These are phyloP conservation scores for Sphaerophoria taeniata DNA, from an alignment of 2,888 invertebrate species.

Conservation along the genomic window DNA sequence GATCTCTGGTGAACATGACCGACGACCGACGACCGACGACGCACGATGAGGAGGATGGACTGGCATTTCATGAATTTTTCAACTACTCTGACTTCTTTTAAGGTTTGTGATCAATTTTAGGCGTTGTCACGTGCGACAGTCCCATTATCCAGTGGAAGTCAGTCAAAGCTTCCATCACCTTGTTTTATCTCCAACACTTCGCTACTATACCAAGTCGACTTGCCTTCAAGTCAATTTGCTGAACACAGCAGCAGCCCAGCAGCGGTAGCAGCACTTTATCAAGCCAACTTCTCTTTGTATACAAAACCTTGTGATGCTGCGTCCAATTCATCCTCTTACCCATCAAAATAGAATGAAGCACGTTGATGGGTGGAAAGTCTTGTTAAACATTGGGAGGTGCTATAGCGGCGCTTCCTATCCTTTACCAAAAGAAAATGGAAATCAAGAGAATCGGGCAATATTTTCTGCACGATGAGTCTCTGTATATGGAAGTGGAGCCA, in stretches of 20 bases:
- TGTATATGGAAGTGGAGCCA: slow-evolving; percentile 24
- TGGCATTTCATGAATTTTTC: slow-evolving; percentile 68
- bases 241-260: neutral
- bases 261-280: slow-evolving; percentile 59
- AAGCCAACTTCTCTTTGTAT: slow-evolving; percentile 57
- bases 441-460: slow-evolving; percentile 54
- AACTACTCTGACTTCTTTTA: slow-evolving; percentile 28
- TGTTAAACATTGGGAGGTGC: slow-evolving; percentile 48
- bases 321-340: slow-evolving; percentile 41
- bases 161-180: slow-evolving; percentile 62
- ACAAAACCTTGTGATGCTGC: slow-evolving; percentile 6
- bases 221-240: slow-evolving; percentile 4
- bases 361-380: slow-evolving; percentile 46
- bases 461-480: slow-evolving; percentile 43
- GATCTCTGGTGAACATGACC: neutral
- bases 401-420: neutral
- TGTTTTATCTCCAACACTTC: slow-evolving; percentile 18
- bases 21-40: neutral
- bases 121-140: slow-evolving; percentile 72
- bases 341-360: slow-evolving; percentile 14
- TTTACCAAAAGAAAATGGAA: slow-evolving; percentile 39
- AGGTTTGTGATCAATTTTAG: slow-evolving; percentile 58
- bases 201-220: neutral
- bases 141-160: slow-evolving; percentile 67
- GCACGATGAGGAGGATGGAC: neutral